A percentile compares a stretch with the other conserved stretches of the same genome.
These are phyloP conservation scores for Aphidius gifuensis DNA, from an alignment of 1,140 invertebrate genomes.

Conservation along the genomic window DNA sequence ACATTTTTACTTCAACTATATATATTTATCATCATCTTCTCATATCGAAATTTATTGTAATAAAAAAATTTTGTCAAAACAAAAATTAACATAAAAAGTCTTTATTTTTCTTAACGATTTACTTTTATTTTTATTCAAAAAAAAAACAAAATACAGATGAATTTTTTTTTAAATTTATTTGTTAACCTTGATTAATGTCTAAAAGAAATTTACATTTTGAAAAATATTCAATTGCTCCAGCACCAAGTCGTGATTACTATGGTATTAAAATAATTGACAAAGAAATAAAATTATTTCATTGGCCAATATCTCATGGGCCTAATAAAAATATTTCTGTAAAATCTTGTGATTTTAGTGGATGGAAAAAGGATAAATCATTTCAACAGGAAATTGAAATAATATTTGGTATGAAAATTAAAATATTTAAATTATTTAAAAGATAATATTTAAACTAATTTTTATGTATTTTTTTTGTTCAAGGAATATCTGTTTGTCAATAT, in stretches of 20 bases:
- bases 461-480: slow-evolving; percentile 26
- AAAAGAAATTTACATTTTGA: slow-evolving; percentile 28
- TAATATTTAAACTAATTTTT: slow-evolving; percentile 2
- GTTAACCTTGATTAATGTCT: slow-evolving; percentile 3
- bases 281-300: slow-evolving; percentile 46
- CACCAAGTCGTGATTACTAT: slow-evolving; percentile 54
- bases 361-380: slow-evolving; percentile 37
- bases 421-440: slow-evolving; percentile 13
- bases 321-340: slow-evolving; percentile 40
- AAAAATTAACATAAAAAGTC: slow-evolving; percentile 7
- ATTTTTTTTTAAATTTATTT: not conserved
- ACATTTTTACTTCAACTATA: slow-evolving; percentile 54
- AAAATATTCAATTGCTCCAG: slow-evolving; percentile 49
- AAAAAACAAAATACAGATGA: not conserved
- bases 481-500: slow-evolving; percentile 28
- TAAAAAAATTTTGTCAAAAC: slow-evolving; percentile 47
- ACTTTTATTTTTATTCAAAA: slow-evolving; percentile 7
- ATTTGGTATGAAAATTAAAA: slow-evolving; percentile 40
- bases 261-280: slow-evolving; percentile 38
- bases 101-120: slow-evolving; percentile 14
- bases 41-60: slow-evolving; percentile 53
- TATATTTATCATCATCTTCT: slow-evolving; percentile 56
- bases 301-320: slow-evolving; percentile 52
- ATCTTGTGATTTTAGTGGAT: slow-evolving; percentile 35
- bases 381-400: slow-evolving; percentile 41